Evolutionary conservation across 1,140 invertebrate genomes (phyloP).

Genomic region (Microplitis mediator): DNA sequence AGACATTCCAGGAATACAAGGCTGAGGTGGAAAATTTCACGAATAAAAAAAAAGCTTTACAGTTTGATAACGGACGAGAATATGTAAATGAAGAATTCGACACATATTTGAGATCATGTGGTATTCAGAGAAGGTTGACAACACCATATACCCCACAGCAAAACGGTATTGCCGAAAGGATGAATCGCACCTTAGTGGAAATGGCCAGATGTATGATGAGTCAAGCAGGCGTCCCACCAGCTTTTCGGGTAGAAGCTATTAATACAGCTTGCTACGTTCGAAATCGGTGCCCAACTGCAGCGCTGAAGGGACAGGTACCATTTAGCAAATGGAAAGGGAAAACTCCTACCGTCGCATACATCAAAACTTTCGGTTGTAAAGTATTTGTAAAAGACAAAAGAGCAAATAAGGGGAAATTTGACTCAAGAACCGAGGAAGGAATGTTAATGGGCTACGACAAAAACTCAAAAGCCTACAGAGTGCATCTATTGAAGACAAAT

Average conservation of each 20-base stretch:
- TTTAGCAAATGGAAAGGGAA: slow-evolving; percentile 3
- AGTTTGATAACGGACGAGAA: slow-evolving; percentile 11
- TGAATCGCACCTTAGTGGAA: no score
- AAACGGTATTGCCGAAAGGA: no score
- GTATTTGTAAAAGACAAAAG: neutral
- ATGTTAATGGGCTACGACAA: slow-evolving; percentile 3
- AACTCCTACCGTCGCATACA: slow-evolving; percentile 5
- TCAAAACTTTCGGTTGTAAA: neutral
- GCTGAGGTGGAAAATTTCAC: neutral
- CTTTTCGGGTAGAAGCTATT: no score
- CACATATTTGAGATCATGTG: neutral
- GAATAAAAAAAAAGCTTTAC: slow-evolving; percentile 2
- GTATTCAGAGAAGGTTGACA: neutral
- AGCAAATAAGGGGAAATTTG: slow-evolving; percentile 1
- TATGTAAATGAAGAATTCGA: slow-evolving; percentile 4
- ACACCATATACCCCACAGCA: neutral
- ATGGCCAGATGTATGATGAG: no score
- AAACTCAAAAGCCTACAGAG: slow-evolving; percentile 17
- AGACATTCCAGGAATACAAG: neutral
- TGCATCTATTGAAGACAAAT: neutral
- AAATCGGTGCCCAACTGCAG: no score
- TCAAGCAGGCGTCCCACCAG: no score
- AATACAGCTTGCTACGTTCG: no score
- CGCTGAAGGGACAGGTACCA: neutral
- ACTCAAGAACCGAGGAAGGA: neutral